Conservation (phyloP, 64 coral and sea anemone genomes). For the Hydrozoanthus tunicans region DNA sequence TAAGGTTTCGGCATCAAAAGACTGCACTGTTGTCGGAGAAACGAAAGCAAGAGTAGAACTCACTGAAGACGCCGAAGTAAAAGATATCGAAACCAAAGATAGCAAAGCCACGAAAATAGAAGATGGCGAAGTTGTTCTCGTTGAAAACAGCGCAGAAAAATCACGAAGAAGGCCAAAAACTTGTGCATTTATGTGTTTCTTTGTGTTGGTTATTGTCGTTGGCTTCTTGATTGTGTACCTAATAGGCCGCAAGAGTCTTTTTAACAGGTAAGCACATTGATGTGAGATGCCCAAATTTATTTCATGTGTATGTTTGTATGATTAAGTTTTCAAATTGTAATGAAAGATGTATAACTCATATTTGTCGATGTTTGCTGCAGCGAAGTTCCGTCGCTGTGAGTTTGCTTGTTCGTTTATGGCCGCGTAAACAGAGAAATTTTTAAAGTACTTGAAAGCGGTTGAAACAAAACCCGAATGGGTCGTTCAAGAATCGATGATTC, state of each 20-base stretch:
- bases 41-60: slow-evolving; percentile 10
- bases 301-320: not conserved
- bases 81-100: not conserved
- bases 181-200: slow-evolving; percentile 33
- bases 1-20: slow-evolving; percentile 37
- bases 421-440: not conserved
- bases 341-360: slow-evolving; percentile 11
- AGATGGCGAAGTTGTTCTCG: slow-evolving; percentile 37
- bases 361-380: not conserved
- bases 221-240: slow-evolving; percentile 34
- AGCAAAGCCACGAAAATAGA: slow-evolving; percentile 32
- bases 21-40: not conserved
- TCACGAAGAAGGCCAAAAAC: slow-evolving; percentile 31
- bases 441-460: slow-evolving; percentile 6
- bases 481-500: slow-evolving; percentile 10
- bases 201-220: slow-evolving; percentile 21
- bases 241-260: slow-evolving; percentile 19
- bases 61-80: not conserved
- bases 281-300: not conserved
- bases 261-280: slow-evolving; percentile 22
- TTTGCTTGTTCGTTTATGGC: not conserved
- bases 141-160: slow-evolving; percentile 1
- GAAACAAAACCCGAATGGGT: slow-evolving; percentile 16
- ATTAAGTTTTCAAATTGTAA: slow-evolving; percentile 1
- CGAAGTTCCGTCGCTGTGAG: not conserved